Percentiles rank a stretch among this genome's conserved stretches.
Evolutionary conservation across 2,888 invertebrate species (phyloP).

Genomic region (Himalopsyche japonica): DNA sequence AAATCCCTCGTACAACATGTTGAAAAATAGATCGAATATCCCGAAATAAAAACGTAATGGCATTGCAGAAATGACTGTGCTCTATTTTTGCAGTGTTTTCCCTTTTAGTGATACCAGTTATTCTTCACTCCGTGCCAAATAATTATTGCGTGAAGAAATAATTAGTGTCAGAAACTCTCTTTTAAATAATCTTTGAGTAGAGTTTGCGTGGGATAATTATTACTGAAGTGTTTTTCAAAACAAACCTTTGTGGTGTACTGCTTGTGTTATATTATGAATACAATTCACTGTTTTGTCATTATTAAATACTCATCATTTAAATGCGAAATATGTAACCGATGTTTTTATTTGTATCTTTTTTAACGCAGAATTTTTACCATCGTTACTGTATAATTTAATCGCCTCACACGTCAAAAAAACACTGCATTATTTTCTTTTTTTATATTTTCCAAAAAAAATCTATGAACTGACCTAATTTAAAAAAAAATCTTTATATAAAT

Average conservation of each 20-base stretch:
- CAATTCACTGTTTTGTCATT: background rate
- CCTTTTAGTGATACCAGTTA: background rate
- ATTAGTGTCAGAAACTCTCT: background rate
- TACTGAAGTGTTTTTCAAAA: background rate
- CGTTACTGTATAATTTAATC: too few species aligned
- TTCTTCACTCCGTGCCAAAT: background rate
- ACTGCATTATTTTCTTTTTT: too few species aligned
- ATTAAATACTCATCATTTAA: background rate
- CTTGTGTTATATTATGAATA: background rate
- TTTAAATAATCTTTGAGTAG: background rate
- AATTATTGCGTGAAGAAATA: background rate
- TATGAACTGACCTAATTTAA: too few species aligned
- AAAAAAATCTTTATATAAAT: too few species aligned
- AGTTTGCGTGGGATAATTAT: background rate
- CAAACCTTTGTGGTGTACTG: background rate
- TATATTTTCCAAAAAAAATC: too few species aligned
- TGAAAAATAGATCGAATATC: background rate
- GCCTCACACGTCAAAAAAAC: too few species aligned
- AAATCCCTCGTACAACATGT: background rate
- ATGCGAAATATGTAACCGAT: too few species aligned
- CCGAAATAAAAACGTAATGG: background rate
- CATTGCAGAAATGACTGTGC: background rate
- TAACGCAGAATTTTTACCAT: too few species aligned
- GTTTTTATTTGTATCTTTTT: too few species aligned
- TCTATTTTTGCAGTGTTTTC: background rate